Conservation (phyloP, 2,888 invertebrate genomes). For the Hypolimnas misippus region DNA sequence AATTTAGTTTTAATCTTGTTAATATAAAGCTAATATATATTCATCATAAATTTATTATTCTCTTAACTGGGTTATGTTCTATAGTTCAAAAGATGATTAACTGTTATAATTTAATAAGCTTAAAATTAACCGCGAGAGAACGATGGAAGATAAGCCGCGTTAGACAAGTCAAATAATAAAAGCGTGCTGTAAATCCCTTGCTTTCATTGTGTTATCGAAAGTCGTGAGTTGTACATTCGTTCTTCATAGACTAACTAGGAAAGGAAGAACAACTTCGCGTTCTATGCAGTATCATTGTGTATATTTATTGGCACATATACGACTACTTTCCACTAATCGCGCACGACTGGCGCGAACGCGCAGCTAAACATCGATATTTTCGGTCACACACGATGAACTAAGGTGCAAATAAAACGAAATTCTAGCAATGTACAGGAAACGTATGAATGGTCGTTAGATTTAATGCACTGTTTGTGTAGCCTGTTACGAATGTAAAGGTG, state of each 20-base stretch:
- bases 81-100: not conserved
- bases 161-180: slow-evolving; percentile 60
- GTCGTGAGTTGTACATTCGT: slow-evolving; percentile 67
- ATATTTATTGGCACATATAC: slow-evolving; percentile 30
- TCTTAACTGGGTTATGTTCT: not conserved
- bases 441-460: slow-evolving; percentile 29
- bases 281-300: slow-evolving; percentile 20
- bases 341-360: slow-evolving; percentile 19
- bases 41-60: not conserved
- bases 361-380: slow-evolving; percentile 25
- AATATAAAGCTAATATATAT: not conserved
- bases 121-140: slow-evolving; percentile 23
- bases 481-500: slow-evolving; percentile 52
- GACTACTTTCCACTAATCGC: slow-evolving; percentile 24
- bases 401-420: slow-evolving; percentile 26
- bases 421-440: slow-evolving; percentile 24
- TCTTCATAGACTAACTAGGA: slow-evolving; percentile 60
- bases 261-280: slow-evolving; percentile 38
- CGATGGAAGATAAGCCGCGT: slow-evolving; percentile 51
- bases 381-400: slow-evolving; percentile 19
- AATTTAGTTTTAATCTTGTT: too few species aligned
- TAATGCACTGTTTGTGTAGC: slow-evolving; percentile 47
- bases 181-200: slow-evolving; percentile 63
- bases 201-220: slow-evolving; percentile 68
- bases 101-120: slow-evolving; percentile 9